Evolutionary conservation across 35 echinoderm and acorn worm genomes (phyloP), one percentile per base, ranked within the genome.

Genomic region (Lytechinus pictus): DNA sequence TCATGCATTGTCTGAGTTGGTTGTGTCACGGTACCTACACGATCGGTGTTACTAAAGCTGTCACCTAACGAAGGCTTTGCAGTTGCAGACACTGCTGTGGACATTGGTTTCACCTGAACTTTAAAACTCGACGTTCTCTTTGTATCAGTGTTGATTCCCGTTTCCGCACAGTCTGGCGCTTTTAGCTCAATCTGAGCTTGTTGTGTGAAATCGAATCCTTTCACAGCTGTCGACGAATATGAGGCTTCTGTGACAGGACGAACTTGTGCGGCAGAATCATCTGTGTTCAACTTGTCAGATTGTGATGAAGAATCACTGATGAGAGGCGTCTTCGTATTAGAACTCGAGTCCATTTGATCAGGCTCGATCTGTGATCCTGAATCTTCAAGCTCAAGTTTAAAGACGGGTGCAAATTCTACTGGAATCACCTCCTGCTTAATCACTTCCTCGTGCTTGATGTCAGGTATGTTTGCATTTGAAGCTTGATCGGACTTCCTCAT

Each of bases 91-190:
- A 52, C 52, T 33, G 88, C 13, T 90, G 88, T 54, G 14, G 88
- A 90, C 52, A 33, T 52, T 9, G 88, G 88, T 90, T 90, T 90
- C 52, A 90, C 88, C 52, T 90, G 88, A 90, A 90, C 88, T 52
- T 14, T 52, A 33, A 90, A 90, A 90, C 52, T 90, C 5, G 29
- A 28, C 9, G 88, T 90, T n/a, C 27, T 90, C 88, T 93, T 57
- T 10, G 52, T 54, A 93, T 93, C 92, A 55, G 92, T 93, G 27
- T 93, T 93, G 53, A 93, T 93, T 27, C 92, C 92, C 6, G 54
- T 93, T 24, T 54, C 55, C 9, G 2, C 10, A 27, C 5, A 27
- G 9, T 57, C 54, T 55, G 92, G 52, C 16, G 19, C 27, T 33
- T 53, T 53, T 12, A 57, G 10, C 24, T 93, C 53, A 10, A 90